Evolutionary conservation across 2,113 vertebrate genomes (phyloP).

Genomic region (Bubalus kerabau): DNA sequence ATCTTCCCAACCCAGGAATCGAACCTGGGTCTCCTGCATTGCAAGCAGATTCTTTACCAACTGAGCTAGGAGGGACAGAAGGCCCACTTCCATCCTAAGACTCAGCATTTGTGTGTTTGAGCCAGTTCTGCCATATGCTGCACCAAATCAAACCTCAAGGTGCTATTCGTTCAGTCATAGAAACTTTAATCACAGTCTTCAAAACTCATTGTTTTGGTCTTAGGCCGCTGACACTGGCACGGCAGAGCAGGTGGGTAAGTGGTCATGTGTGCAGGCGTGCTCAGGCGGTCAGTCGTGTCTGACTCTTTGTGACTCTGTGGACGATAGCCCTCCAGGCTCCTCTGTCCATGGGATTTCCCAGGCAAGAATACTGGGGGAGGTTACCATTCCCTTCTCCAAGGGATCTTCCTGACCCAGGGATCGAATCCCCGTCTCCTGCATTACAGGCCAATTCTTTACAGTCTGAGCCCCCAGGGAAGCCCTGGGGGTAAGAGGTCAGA

Average conservation of each 20-base stretch:
- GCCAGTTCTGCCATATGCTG: neutral
- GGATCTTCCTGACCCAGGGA: neutral
- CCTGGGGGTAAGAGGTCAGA: neutral
- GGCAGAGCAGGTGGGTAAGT: neutral
- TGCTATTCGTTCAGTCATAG: neutral
- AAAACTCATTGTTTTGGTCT: neutral
- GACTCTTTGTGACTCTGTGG: neutral
- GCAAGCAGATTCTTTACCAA: neutral
- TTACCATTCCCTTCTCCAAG: neutral
- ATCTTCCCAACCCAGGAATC: neutral
- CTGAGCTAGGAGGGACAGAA: neutral
- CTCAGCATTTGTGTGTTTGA: neutral
- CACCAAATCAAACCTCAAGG: neutral
- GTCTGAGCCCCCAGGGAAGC: neutral
- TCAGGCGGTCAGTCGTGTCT: neutral
- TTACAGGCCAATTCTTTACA: neutral
- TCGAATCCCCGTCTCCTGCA: neutral
- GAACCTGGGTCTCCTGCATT: neutral
- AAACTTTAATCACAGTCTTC: neutral
- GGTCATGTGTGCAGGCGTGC: accelerated
- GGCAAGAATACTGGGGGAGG: neutral
- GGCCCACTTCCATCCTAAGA: accelerated
- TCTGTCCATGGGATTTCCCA: neutral
- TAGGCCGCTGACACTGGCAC: neutral
- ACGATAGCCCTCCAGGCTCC: neutral